Percentiles rank a stretch among this genome's conserved stretches.
Evolutionary conservation across 2,113 vertebrate genomes (phyloP).

Genomic region (Puma concolor): DNA sequence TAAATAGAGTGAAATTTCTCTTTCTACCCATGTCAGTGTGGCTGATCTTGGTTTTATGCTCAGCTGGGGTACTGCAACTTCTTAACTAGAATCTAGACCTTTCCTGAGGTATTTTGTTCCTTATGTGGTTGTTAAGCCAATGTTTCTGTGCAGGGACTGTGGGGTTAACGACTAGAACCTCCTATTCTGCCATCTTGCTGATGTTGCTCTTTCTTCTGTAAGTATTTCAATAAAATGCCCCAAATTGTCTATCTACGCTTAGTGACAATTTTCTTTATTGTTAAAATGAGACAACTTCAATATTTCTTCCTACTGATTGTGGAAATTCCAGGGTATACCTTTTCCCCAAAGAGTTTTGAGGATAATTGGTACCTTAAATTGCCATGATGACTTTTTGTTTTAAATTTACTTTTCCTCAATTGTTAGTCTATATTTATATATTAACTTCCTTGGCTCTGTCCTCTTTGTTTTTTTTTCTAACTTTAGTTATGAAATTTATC

Average conservation of each 20-base stretch:
- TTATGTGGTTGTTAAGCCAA: background rate
- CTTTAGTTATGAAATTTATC: background rate
- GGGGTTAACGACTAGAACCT: no score
- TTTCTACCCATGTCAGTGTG: background rate
- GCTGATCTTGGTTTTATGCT: background rate
- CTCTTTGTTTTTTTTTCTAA: background rate
- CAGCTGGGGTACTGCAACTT: background rate
- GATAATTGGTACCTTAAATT: background rate
- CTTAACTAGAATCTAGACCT: background rate
- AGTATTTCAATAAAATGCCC: background rate
- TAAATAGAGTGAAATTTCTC: background rate
- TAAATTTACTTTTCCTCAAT: background rate
- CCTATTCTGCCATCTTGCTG: background rate
- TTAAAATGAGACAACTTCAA: background rate
- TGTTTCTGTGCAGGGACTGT: background rate
- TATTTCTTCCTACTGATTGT: background rate
- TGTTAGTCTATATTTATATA: background rate
- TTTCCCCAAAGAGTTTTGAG: background rate
- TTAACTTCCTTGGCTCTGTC: background rate
- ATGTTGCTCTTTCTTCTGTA: background rate
- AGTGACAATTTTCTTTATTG: background rate
- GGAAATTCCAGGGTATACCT: background rate
- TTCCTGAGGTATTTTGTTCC: background rate
- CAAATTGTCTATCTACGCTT: background rate
- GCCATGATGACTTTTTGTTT: background rate